A percentile compares a stretch with the other conserved stretches of the same genome.
Conservation (phyloP, 2,797 vertebrate genomes). For the Forpus xanthops region DNA sequence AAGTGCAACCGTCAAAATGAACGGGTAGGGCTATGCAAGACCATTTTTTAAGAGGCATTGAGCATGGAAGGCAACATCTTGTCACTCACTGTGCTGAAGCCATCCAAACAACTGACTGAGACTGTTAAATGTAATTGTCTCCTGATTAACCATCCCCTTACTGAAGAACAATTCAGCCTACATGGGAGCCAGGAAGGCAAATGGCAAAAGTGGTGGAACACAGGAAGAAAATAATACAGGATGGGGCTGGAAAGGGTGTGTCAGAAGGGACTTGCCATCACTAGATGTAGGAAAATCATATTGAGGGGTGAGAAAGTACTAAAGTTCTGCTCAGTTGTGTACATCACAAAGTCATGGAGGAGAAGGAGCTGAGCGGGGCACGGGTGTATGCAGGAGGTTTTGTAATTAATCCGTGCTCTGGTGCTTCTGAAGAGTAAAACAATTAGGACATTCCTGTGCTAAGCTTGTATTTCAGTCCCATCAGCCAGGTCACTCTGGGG, state of each 20-base stretch:
- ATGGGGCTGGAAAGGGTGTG: not conserved
- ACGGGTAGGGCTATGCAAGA: not conserved
- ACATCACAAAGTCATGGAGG: not conserved
- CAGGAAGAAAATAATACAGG: not conserved
- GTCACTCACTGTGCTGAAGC: not conserved
- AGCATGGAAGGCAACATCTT: not conserved
- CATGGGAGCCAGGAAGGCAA: rapidly evolving
- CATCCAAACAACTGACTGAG: not conserved
- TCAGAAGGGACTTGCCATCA: not conserved
- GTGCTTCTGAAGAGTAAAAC: not conserved
- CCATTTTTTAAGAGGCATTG: not conserved
- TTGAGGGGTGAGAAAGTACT: not conserved
- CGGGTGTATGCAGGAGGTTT: rapidly evolving
- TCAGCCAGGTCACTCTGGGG: not conserved
- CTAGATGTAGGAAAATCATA: not conserved
- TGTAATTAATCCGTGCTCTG: not conserved
- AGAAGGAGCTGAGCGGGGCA: not conserved
- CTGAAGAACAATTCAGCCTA: not conserved
- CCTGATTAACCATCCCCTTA: not conserved
- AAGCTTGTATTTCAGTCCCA: not conserved
- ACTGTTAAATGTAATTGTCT: not conserved
- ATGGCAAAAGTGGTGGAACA: rapidly evolving
- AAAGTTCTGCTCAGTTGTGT: rapidly evolving
- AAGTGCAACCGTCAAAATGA: rapidly evolving
- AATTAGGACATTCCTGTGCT: not conserved